Evolutionary conservation across 1,140 invertebrate genomes (phyloP).

Genomic region (Holcopasites calliopsidis): DNA sequence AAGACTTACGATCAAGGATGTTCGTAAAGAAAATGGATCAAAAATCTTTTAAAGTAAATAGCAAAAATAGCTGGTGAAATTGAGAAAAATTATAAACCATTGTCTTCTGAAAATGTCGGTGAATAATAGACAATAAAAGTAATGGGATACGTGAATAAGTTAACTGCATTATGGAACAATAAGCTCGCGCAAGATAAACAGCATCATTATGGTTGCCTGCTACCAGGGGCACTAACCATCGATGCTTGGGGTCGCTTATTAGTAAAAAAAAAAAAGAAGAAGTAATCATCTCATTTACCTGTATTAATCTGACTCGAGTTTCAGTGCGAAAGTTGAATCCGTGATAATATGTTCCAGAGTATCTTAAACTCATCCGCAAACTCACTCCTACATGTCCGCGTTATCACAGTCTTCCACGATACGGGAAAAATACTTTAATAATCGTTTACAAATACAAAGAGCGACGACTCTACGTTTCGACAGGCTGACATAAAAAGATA

Average conservation of each 20-base stretch:
- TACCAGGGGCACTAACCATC: background rate
- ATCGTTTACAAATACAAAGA: background rate
- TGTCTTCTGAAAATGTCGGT: too few relatives aligned
- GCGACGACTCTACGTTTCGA: background rate
- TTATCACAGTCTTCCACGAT: constrained; percentile 5
- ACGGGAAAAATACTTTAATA: constrained; percentile 17
- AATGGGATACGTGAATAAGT: background rate
- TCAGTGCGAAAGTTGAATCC: background rate
- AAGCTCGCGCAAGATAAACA: background rate
- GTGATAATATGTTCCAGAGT: too few relatives aligned
- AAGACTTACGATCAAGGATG: background rate
- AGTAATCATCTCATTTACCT: background rate
- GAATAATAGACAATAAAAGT: background rate
- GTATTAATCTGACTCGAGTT: background rate
- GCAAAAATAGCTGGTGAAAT: background rate
- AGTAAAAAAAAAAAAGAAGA: background rate
- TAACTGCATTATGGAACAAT: background rate
- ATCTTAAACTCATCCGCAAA: background rate
- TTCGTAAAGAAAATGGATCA: background rate
- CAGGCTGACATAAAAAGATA: constrained; percentile 12
- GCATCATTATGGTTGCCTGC: background rate
- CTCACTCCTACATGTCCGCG: background rate
- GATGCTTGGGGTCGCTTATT: background rate
- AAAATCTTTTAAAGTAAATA: background rate
- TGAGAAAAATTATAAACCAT: background rate